Percentiles rank a stretch among this genome's conserved stretches.
Conservation (phyloP, 2,888 invertebrate genomes). For the Coleophora deauratella region DNA sequence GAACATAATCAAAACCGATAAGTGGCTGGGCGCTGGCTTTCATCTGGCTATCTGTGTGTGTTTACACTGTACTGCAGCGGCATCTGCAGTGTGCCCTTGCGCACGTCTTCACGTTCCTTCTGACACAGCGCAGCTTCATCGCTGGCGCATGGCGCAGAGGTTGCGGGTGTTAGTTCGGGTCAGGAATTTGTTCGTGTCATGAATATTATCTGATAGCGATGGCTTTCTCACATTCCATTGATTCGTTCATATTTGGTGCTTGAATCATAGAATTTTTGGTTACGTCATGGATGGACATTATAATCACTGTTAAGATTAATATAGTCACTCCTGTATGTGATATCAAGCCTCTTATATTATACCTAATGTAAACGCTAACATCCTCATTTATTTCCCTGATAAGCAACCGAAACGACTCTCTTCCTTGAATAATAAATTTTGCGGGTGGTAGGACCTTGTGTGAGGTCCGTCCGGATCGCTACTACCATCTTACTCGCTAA, state of each 20-base stretch:
- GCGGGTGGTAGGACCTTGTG: no score
- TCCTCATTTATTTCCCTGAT: no score
- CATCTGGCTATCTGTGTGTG: slow-evolving; percentile 50
- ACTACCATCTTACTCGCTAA: no score
- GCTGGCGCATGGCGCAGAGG: slow-evolving; percentile 26
- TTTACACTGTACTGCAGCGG: slow-evolving; percentile 45
- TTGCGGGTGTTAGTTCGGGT: slow-evolving; percentile 15
- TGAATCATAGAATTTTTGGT: slow-evolving; percentile 14
- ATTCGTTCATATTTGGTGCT: slow-evolving; percentile 27
- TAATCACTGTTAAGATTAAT: no score
- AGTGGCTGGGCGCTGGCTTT: slow-evolving; percentile 64
- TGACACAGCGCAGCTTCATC: no score
- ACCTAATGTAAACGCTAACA: neutral
- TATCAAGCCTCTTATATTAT: no score
- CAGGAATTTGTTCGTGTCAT: slow-evolving; percentile 27
- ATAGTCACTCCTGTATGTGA: no score
- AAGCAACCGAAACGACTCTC: no score
- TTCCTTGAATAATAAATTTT: no score
- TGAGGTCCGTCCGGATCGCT: no score
- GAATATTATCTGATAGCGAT: slow-evolving; percentile 28
- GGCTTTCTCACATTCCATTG: slow-evolving; percentile 24
- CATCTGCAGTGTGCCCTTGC: slow-evolving; percentile 32
- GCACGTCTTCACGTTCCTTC: slow-evolving; percentile 19
- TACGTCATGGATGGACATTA: neutral
- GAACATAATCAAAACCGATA: slow-evolving; percentile 61